Conservation (phyloP, 2,113 vertebrate genomes). For the Piprites chloris region DNA sequence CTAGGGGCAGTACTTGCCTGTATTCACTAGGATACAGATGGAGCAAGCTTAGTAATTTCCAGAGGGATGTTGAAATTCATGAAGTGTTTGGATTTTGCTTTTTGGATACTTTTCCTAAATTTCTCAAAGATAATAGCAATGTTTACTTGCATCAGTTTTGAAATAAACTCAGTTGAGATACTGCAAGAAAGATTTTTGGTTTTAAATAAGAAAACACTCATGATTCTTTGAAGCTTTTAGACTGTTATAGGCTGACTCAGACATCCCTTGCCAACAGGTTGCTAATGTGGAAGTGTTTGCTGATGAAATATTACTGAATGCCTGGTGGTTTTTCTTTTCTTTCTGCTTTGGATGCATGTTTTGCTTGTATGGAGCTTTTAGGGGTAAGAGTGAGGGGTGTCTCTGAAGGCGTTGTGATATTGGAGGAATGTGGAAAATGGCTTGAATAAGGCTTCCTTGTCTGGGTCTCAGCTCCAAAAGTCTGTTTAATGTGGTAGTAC, state of each 20-base stretch:
- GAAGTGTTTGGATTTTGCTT: background rate
- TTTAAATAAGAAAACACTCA: background rate
- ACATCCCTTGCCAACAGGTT: background rate
- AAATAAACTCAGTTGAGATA: background rate
- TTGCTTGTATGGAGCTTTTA: background rate
- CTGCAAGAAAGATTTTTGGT: background rate
- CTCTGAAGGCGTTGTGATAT: background rate
- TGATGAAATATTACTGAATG: background rate
- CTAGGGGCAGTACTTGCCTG: background rate
- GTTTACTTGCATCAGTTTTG: background rate
- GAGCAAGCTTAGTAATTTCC: background rate
- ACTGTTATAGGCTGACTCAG: background rate
- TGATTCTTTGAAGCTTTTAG: background rate
- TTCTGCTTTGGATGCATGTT: background rate
- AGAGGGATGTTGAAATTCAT: background rate
- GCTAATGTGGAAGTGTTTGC: background rate
- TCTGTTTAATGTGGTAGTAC: background rate
- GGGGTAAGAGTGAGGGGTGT: background rate
- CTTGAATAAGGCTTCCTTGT: background rate
- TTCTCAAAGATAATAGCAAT: background rate
- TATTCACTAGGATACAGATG: background rate
- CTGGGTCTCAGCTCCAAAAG: background rate
- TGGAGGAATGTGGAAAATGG: background rate
- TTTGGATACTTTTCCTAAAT: background rate
- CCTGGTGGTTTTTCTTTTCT: background rate